A percentile compares a stretch with the other conserved stretches of the same genome.
phyloP scores from a whole-genome alignment of 2,113 vertebrate genomes.

The Rhynchopsitta pachyrhyncha region DNA sequence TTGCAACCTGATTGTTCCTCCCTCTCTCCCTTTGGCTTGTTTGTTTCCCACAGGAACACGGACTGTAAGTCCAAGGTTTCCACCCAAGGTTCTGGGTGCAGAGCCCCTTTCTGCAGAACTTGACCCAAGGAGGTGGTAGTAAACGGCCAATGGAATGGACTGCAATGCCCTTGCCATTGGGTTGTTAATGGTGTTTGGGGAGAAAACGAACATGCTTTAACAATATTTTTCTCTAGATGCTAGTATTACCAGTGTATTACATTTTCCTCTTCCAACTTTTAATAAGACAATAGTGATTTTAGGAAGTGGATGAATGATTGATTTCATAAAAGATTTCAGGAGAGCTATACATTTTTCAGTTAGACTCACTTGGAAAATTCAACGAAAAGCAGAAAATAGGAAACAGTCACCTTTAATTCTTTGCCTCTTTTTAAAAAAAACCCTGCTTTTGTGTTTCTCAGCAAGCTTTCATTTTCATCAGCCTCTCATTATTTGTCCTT shows the following conservation, averaged over 20 bases:
- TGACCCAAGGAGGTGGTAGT: not conserved
- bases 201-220: not conserved
- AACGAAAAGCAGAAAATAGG: not conserved
- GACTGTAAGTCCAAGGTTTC: not conserved
- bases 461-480: not conserved
- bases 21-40: not conserved
- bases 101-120: not conserved
- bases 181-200: not conserved
- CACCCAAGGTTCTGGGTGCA: not conserved
- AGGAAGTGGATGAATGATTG: not conserved
- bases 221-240: not conserved
- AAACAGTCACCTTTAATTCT: not conserved
- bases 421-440: not conserved
- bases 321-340: not conserved
- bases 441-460: not conserved
- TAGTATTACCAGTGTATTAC: not conserved
- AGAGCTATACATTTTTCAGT: not conserved
- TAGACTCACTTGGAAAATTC: not conserved
- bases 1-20: not conserved
- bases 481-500: not conserved
- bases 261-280: not conserved
- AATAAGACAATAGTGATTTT: not conserved
- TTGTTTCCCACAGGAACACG: not conserved
- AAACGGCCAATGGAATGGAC: not conserved
- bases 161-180: fast-evolving